Evolutionary conservation across 2,113 vertebrate genomes (phyloP), one percentile per base, ranked within the genome.

Genomic region (Acinonyx jubatus): DNA sequence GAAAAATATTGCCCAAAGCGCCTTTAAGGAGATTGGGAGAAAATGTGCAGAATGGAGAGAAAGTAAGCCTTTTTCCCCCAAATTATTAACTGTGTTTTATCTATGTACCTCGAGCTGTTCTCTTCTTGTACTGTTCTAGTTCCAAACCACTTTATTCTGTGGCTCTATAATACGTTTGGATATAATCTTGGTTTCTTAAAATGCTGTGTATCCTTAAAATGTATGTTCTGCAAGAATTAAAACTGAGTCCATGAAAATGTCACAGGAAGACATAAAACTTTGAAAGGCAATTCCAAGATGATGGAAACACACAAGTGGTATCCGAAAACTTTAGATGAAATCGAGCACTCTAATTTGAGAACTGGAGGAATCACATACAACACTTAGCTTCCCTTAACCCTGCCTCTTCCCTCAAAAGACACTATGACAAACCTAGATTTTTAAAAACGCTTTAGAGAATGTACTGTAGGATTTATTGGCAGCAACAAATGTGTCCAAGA

Each of bases 171-270:
- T 99, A 99, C 98, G 99, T 99, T 99, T 99, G 99, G 98, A 99
- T 99, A 99, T 99, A 99, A 99, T 99, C 99, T 99, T 99, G 99
- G 99, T 99, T 99, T 99, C 99, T 99, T 99, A 99, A 99, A 99
- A 98, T 99, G 98, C 98, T 99, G 98, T 99, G 99, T 99, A 99
- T 99, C 99, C 98, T 99, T 99, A 99, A 99, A 99, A 98, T 98
- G 99, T 99, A 99, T 99, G 99, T 99, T 99, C 99, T 99, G 99
- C 99, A 99, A 99, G 99, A 99, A 99, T 99, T 99, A 99, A 99
- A 99, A 99, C 99, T 99, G 98, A 99, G 98, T 99, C 99, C 99
- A 99, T 97, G 99, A 99, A 99, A 99, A 99, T 98, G 98, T 31
- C 15, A 14, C 99, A 99, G 99, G 98, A 98, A 99, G 99, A 99